Evolutionary conservation across 2,113 vertebrate genomes (phyloP), one percentile per base, ranked within the genome.

Genomic region (Dicaeum eximium): DNA sequence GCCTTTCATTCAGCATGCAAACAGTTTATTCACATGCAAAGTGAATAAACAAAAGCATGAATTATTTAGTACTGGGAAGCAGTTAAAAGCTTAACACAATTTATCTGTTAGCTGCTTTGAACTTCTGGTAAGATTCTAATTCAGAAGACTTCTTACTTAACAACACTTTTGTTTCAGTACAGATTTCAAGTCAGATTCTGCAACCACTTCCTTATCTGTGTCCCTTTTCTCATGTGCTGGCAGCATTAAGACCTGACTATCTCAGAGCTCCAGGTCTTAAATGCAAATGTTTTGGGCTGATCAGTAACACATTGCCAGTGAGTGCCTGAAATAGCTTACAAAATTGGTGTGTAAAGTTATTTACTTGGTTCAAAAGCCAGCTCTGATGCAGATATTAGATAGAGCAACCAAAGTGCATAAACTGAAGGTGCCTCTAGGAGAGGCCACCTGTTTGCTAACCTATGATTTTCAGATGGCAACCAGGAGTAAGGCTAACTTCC

Each of bases 121-220:
- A 80, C 30, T 15, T 86, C 27, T 40, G 54, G 6, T 35, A 65
- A 56, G 14, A 15, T 66, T 88, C 80, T 61, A 94, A 93, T 90
- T 71, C 37, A 80, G 51, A 78, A 94, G 53, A 77, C 75, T 58
- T 86, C 58, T 87, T 71, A 60, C 35, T 58, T 69, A 80, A 96
- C 25, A 80, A 56, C 24, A 71, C 16, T 62, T 92, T 44, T 93
- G 42, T 88, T 86, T 88, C 82, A 80, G 67, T 90, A 42, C 53
- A 95, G 93, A 94, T 95, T 73, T 90, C 9, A 94, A 96, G 72
- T 60, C 64, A 93, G 92, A 93, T 92, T 84, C 84, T 91, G 78
- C 81, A 96, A 95, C 87, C 87, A 96, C 94, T 96, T 97, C 93
- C 95, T 95, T 85, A 93, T 27, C 79, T 90, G 60, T 90, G 82